Conservation (phyloP, 1,140 invertebrate genomes). For the Dendrolimus punctatus region DNA sequence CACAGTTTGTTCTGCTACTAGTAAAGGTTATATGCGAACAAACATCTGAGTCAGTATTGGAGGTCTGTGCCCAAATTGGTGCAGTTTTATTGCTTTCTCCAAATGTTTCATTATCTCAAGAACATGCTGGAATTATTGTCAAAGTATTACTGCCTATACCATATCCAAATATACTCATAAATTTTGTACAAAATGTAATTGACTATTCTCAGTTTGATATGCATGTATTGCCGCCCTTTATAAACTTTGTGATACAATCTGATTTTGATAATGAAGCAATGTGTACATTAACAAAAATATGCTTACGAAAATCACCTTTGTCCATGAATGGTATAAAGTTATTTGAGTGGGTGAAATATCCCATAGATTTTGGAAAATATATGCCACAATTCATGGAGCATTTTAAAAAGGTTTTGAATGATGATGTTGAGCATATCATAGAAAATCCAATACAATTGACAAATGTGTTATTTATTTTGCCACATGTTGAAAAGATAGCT, state of each 20-base stretch:
- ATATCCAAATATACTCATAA: slow-evolving; percentile 72
- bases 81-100: slow-evolving; percentile 74
- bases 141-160: slow-evolving; percentile 74
- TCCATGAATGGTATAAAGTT: slow-evolving; percentile 74
- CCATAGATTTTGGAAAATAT: slow-evolving; percentile 73
- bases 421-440: slow-evolving; percentile 46
- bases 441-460: slow-evolving; percentile 64
- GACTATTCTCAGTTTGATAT: slow-evolving; percentile 81
- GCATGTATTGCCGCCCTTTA: slow-evolving; percentile 79
- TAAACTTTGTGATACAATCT: slow-evolving; percentile 74
- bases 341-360: slow-evolving; percentile 77
- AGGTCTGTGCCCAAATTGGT: slow-evolving; percentile 72
- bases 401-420: slow-evolving; percentile 39
- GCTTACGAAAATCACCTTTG: slow-evolving; percentile 77
- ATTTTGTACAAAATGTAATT: slow-evolving; percentile 77
- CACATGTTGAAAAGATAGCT: slow-evolving; percentile 73
- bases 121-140: slow-evolving; percentile 77
- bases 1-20: slow-evolving; percentile 67
- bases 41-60: slow-evolving; percentile 64
- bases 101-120: slow-evolving; percentile 77
- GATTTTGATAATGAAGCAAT: slow-evolving; percentile 72
- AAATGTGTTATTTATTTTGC: slow-evolving; percentile 74
- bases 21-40: slow-evolving; percentile 72
- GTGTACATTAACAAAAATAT: slow-evolving; percentile 77
- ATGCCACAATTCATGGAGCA: slow-evolving; percentile 46